These are phyloP conservation scores for Rhinopomastus cyanomelas DNA, from an alignment of 2,113 vertebrate species.

Conservation along the genomic window DNA sequence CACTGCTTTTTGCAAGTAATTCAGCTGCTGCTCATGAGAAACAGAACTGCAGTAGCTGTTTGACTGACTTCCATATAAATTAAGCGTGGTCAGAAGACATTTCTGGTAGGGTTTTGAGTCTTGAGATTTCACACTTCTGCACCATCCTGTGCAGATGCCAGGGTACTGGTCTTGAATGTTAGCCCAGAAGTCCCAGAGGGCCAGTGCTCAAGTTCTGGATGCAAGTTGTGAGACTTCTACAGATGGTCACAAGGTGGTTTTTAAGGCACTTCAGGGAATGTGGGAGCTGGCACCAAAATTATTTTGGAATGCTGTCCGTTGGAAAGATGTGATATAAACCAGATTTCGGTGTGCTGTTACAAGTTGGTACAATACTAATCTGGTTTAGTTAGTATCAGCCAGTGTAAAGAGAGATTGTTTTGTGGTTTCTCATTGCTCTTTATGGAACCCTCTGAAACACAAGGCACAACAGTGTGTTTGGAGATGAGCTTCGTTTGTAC, in stretches of 20 bases:
- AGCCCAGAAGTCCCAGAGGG: neutral
- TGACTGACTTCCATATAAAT: neutral
- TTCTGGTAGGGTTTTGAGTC: slow-evolving; percentile 16
- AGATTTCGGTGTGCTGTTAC: slow-evolving; percentile 1
- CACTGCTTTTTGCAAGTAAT: neutral
- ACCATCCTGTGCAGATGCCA: neutral
- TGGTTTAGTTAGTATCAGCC: neutral
- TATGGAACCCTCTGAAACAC: neutral
- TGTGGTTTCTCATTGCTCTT: neutral
- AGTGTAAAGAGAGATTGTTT: neutral
- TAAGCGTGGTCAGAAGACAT: neutral
- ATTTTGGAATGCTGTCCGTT: neutral
- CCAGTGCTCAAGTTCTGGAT: neutral
- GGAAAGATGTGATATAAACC: slow-evolving; percentile 9
- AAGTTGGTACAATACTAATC: neutral
- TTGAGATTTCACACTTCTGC: neutral
- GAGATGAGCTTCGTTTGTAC: neutral
- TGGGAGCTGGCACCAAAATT: slow-evolving; percentile 37
- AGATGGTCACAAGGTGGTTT: slow-evolving; percentile 56
- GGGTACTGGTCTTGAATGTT: neutral
- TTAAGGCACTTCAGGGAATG: slow-evolving; percentile 30
- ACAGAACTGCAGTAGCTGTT: neutral
- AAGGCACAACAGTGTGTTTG: neutral
- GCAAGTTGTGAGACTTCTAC: neutral
- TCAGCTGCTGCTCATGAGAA: neutral